Evolutionary conservation across 2,797 vertebrate species (phyloP).

Genomic region (Rhincodon typus): DNA sequence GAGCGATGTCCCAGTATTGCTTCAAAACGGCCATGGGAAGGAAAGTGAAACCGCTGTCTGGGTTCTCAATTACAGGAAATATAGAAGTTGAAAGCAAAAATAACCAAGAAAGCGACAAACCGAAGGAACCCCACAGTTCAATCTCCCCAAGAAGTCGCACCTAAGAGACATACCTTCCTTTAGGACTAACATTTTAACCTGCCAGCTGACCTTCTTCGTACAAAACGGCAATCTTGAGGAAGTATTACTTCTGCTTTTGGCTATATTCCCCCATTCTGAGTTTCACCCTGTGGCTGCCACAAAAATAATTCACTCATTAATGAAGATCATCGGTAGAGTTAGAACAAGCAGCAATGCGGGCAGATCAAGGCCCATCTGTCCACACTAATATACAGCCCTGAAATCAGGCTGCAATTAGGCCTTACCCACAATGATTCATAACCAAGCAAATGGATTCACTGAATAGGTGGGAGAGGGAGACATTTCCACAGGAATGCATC

Average conservation of each 20-base stretch:
- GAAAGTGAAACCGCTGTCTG: background rate
- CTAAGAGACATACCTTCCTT: background rate
- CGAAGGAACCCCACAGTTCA: background rate
- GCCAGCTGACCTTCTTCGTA: too few relatives aligned
- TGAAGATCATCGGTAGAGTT: background rate
- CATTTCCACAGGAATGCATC: too few relatives aligned
- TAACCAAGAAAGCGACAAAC: background rate
- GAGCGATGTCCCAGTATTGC: background rate
- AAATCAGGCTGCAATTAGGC: background rate
- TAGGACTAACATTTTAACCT: too few relatives aligned
- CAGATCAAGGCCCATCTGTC: background rate
- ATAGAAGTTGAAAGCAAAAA: background rate
- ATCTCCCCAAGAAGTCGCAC: background rate
- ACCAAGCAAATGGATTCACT: too few relatives aligned
- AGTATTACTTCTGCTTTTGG: background rate
- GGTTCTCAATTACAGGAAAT: background rate
- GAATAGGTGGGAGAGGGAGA: too few relatives aligned
- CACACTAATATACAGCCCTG: background rate
- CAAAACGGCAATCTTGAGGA: too few relatives aligned
- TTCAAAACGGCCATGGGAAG: background rate
- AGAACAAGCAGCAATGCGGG: background rate
- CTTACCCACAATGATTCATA: background rate
- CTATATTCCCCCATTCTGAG: too few relatives aligned
- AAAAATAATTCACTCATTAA: background rate
- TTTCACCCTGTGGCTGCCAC: background rate